phyloP scores from a whole-genome alignment of 2,797 vertebrate genomes.

The Bucorvus abyssinicus region DNA sequence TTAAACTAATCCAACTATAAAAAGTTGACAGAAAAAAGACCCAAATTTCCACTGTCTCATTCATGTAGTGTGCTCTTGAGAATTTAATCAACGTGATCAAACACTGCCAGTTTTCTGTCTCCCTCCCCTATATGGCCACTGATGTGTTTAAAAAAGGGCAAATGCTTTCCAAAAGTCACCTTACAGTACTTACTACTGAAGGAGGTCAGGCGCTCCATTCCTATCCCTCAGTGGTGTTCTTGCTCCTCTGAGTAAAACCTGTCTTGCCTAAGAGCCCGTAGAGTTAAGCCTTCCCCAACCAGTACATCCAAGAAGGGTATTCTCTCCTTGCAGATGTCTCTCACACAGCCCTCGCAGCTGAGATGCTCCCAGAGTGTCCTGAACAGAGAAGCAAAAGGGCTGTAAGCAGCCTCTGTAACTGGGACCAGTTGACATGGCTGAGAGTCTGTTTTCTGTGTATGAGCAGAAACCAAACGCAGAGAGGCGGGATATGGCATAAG shows the following conservation, averaged over 20 bases:
- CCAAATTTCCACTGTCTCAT: background rate
- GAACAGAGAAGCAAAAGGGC: background rate
- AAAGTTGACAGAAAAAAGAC: background rate
- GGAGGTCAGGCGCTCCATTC: conserved; percentile 77
- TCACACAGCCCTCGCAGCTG: accelerated
- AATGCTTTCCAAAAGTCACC: background rate
- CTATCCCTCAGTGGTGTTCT: background rate
- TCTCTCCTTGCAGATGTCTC: background rate
- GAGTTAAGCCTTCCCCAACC: background rate
- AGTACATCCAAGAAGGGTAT: background rate
- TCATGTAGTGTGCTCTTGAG: background rate
- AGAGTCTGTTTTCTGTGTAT: background rate
- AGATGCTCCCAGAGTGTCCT: background rate
- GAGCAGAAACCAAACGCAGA: background rate
- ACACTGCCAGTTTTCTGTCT: background rate
- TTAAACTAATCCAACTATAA: background rate
- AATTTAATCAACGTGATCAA: background rate
- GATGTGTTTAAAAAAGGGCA: background rate
- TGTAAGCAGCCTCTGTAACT: background rate
- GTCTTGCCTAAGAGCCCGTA: accelerated
- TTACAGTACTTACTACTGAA: conserved; percentile 74
- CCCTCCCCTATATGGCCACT: background rate
- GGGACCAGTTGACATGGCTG: accelerated
- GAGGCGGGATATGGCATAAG: accelerated
- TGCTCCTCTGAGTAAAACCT: background rate